Conservation (phyloP, 2,888 invertebrate genomes). For the Apodemia zela region DNA sequence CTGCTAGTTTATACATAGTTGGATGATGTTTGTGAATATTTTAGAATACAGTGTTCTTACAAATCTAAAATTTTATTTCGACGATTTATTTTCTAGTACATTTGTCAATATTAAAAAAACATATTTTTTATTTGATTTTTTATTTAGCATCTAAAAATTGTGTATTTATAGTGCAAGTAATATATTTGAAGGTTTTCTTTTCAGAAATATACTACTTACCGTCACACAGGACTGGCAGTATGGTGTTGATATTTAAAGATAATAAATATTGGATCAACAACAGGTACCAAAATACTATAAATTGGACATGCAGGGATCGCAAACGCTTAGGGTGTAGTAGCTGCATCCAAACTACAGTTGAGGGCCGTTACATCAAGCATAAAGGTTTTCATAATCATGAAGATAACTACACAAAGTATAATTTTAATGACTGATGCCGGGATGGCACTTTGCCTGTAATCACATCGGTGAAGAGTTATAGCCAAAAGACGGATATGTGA, state of each 20-base stretch:
- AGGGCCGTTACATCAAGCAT: slow-evolving; percentile 68
- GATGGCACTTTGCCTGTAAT: slow-evolving; percentile 38
- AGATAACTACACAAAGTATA: slow-evolving; percentile 72
- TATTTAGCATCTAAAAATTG: slow-evolving; percentile 15
- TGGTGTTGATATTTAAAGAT: slow-evolving; percentile 72
- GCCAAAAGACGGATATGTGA: background rate
- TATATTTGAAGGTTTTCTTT: slow-evolving; percentile 37
- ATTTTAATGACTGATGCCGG: slow-evolving; percentile 66
- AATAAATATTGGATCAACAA: slow-evolving; percentile 77
- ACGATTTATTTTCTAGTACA: slow-evolving; percentile 22
- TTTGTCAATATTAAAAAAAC: slow-evolving; percentile 26
- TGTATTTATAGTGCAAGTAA: slow-evolving; percentile 24
- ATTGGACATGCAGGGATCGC: slow-evolving; percentile 72
- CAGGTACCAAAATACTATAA: slow-evolving; percentile 71
- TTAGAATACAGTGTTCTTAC: slow-evolving; percentile 70
- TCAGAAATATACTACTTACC: slow-evolving; percentile 72
- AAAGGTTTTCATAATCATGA: slow-evolving; percentile 70
- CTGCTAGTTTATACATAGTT: slow-evolving; percentile 57
- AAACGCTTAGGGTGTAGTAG: slow-evolving; percentile 69
- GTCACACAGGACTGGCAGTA: slow-evolving; percentile 71
- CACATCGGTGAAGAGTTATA: slow-evolving; percentile 39
- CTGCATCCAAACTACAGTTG: slow-evolving; percentile 68
- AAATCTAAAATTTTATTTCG: slow-evolving; percentile 17
- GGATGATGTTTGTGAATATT: slow-evolving; percentile 55
- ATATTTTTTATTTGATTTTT: slow-evolving; percentile 31